A percentile compares a stretch with the other conserved stretches of the same genome.
Conservation (phyloP, 2,888 invertebrate genomes). For the Dorcus hopei region DNA sequence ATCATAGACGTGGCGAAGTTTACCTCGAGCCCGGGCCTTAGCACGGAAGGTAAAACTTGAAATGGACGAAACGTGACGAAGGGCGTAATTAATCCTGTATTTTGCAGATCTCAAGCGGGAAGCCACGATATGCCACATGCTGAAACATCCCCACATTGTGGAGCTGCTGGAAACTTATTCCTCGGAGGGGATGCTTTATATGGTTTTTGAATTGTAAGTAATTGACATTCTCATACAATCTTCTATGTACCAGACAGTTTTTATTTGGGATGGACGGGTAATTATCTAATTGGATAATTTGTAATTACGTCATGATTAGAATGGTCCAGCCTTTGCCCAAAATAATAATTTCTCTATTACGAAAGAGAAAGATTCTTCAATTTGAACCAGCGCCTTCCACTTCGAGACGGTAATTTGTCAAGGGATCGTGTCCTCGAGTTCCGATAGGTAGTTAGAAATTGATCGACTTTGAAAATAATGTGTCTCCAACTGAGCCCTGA, state of each 20-base stretch:
- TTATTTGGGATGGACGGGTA: too few species aligned
- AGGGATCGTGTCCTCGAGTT: too few species aligned
- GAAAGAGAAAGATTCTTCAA: too few species aligned
- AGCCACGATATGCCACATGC: slow-evolving; percentile 97
- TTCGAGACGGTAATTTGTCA: background rate
- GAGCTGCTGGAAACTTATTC: slow-evolving; percentile 97
- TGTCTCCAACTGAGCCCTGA: too few species aligned
- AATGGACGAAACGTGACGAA: background rate
- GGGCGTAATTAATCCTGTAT: slow-evolving; percentile 28
- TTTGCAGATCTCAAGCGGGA: slow-evolving; percentile 92
- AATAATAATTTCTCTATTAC: background rate
- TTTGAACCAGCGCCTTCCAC: too few species aligned
- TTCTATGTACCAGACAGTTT: too few species aligned
- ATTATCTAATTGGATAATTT: too few species aligned
- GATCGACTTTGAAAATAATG: too few species aligned
- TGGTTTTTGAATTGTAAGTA: slow-evolving; percentile 99
- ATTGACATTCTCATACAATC: slow-evolving; percentile 1
- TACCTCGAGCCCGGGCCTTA: slow-evolving; percentile 93
- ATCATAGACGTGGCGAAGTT: slow-evolving; percentile 98
- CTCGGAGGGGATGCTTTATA: slow-evolving; percentile 97
- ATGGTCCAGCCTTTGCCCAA: too few species aligned
- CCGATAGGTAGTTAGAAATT: too few species aligned
- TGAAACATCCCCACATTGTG: slow-evolving; percentile 98
- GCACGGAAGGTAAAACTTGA: slow-evolving; percentile 78
- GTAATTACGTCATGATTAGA: background rate